Conservation (phyloP, 2,113 vertebrate genomes). For the Tragelaphus imberbis region DNA sequence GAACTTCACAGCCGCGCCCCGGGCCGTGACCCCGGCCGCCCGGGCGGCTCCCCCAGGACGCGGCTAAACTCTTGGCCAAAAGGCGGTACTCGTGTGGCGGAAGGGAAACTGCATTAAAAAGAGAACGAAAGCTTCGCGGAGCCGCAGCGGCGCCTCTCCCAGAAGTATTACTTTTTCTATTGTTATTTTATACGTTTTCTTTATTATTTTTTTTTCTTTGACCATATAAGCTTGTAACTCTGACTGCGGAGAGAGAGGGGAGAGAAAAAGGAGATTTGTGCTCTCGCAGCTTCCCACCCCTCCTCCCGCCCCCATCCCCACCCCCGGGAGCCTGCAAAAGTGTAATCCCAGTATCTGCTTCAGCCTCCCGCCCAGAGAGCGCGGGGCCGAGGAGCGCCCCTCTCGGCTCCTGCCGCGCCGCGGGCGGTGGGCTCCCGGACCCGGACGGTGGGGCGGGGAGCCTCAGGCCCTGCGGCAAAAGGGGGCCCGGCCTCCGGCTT, state of each 20-base stretch:
- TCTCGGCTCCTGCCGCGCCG: neutral
- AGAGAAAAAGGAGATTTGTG: neutral
- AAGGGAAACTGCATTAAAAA: constrained; percentile 66
- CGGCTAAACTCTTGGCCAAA: constrained; percentile 82
- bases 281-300: neutral
- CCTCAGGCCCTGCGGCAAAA: neutral
- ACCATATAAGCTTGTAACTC: constrained; percentile 81
- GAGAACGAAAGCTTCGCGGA: constrained; percentile 33
- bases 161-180: constrained; percentile 78
- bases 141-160: constrained; percentile 65
- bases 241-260: constrained; percentile 70
- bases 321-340: constrained; percentile 71
- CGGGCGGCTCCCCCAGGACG: constrained; percentile 70
- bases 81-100: constrained; percentile 82
- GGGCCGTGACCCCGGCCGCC: constrained; percentile 39
- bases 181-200: constrained; percentile 80
- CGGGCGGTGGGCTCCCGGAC: neutral
- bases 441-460: rapidly evolving
- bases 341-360: constrained; percentile 73
- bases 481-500: constrained; percentile 60
- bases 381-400: rapidly evolving
- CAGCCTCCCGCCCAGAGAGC: neutral
- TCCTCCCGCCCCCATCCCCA: neutral
- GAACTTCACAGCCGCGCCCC: constrained; percentile 41
- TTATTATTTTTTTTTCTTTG: constrained; percentile 59